Conservation (phyloP, 2,888 invertebrate genomes). For the Lordiphosa andalusiaca region DNA sequence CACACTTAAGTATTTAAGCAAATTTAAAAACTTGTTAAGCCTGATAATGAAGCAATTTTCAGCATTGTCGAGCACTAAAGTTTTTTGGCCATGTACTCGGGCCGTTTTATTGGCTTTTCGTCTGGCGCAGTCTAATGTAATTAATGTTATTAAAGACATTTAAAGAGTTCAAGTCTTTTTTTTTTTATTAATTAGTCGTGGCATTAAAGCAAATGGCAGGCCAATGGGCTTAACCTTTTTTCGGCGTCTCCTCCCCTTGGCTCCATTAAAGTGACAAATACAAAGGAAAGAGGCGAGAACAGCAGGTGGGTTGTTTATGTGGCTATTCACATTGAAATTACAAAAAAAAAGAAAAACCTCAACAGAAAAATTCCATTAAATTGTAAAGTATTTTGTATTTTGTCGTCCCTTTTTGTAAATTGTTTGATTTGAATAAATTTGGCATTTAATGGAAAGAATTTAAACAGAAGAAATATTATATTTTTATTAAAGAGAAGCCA, state of each 20-base stretch:
- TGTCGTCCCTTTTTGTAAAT: neutral
- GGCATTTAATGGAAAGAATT: slow-evolving; percentile 12
- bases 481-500: no score
- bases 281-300: slow-evolving; percentile 28
- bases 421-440: slow-evolving; percentile 41
- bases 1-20: slow-evolving; percentile 64
- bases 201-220: slow-evolving; percentile 39
- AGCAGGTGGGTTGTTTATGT: slow-evolving; percentile 26
- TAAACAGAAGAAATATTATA: no score
- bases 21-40: slow-evolving; percentile 72
- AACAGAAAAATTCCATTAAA: slow-evolving; percentile 69
- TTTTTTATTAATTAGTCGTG: slow-evolving; percentile 51
- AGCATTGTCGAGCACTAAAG: slow-evolving; percentile 28
- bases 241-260: neutral
- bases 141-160: slow-evolving; percentile 36
- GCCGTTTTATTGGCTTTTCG: slow-evolving; percentile 46
- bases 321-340: slow-evolving; percentile 31
- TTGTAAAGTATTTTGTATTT: slow-evolving; percentile 30
- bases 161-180: slow-evolving; percentile 22
- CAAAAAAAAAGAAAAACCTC: slow-evolving; percentile 33
- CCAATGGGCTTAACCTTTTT: slow-evolving; percentile 39
- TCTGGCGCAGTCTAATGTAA: slow-evolving; percentile 3
- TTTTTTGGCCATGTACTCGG: slow-evolving; percentile 15
- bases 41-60: slow-evolving; percentile 60
- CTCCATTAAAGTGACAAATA: slow-evolving; percentile 51